Conservation (phyloP, 2,888 invertebrate species). For the Andrena haemorrhoa region DNA sequence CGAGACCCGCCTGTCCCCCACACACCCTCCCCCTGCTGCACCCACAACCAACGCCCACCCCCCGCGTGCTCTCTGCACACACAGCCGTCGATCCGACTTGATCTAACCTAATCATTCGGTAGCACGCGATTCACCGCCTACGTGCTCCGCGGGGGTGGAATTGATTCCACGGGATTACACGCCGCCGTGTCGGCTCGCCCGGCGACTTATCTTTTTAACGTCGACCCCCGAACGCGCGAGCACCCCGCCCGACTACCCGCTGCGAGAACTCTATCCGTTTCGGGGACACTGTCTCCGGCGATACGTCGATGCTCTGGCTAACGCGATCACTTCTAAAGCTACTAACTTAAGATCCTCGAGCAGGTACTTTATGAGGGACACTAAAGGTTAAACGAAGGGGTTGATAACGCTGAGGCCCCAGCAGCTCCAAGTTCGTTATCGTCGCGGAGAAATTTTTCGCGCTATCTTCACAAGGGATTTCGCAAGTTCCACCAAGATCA, state of each 20-base stretch:
- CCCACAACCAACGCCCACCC: not conserved
- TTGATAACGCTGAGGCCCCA: not conserved
- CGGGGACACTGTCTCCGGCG: no score
- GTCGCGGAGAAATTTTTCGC: slow-evolving; percentile 10
- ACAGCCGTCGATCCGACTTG: slow-evolving; percentile 53
- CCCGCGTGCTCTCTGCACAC: slow-evolving; percentile 15
- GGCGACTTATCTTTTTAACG: slow-evolving; percentile 30
- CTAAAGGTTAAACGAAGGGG: not conserved
- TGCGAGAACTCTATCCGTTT: no score
- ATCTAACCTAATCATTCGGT: slow-evolving; percentile 70
- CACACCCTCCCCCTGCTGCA: not conserved
- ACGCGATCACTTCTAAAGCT: not conserved
- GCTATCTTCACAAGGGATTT: slow-evolving; percentile 53
- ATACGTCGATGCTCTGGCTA: no score
- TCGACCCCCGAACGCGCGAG: not conserved
- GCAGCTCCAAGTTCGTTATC: slow-evolving; percentile 22
- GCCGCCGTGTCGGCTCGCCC: slow-evolving; percentile 5
- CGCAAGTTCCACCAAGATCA: slow-evolving; percentile 69
- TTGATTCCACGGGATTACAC: slow-evolving; percentile 53
- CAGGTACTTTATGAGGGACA: not conserved
- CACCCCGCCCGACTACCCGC: not conserved
- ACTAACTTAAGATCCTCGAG: not conserved
- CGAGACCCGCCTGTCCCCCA: slow-evolving; percentile 41
- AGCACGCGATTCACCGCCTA: slow-evolving; percentile 65
- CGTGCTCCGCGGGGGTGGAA: slow-evolving; percentile 22